Conservation (phyloP, 2,113 vertebrate species). For the Zootoca vivipara region DNA sequence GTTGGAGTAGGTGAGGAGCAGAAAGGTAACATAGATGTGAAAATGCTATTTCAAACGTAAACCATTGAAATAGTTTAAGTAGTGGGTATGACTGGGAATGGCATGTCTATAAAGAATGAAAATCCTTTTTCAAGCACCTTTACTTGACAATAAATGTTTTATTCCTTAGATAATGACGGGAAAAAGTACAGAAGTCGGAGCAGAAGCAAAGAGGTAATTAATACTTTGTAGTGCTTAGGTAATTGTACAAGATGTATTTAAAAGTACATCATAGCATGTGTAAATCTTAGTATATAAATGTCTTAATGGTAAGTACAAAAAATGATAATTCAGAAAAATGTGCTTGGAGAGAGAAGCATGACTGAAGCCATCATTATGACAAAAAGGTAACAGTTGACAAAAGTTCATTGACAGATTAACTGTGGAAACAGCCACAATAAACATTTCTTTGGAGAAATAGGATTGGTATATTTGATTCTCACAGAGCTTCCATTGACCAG, state of each 20-base stretch:
- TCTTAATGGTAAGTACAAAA: constrained; percentile 91
- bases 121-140: background rate
- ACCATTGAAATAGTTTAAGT: background rate
- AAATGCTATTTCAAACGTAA: background rate
- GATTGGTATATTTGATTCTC: constrained; percentile 75
- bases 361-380: constrained; percentile 79
- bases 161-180: constrained; percentile 76
- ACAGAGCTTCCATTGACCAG: constrained; percentile 83
- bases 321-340: constrained; percentile 71
- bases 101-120: background rate
- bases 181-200: constrained; percentile 94
- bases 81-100: background rate
- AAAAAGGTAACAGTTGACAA: constrained; percentile 77
- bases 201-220: constrained; percentile 99
- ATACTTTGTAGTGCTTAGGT: constrained; percentile 84
- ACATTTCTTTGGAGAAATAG: constrained; percentile 78
- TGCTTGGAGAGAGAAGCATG: constrained; percentile 78
- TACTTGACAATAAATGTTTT: constrained; percentile 27
- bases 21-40: background rate
- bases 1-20: background rate
- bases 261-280: constrained; percentile 76
- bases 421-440: constrained; percentile 73
- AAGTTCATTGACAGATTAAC: constrained; percentile 74
- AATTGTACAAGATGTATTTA: constrained; percentile 74
- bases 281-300: constrained; percentile 60